Conservation (phyloP, 2,113 vertebrate species). For the cattle (Bos taurus) region DNA sequence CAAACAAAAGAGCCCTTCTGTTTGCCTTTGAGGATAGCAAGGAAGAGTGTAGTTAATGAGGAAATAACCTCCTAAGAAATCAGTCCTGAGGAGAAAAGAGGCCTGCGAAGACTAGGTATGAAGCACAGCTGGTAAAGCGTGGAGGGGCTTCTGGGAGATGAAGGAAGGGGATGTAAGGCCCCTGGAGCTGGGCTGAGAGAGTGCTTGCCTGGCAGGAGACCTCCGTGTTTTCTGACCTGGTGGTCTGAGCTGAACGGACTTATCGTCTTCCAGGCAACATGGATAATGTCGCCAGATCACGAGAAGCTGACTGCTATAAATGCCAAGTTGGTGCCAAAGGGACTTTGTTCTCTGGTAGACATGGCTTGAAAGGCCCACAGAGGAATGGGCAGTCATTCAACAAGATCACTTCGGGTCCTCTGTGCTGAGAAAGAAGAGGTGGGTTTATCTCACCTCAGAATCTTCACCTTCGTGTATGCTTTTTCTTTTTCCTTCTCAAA, state of each 20-base stretch:
- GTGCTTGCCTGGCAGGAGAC: not conserved
- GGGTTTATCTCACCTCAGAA: not conserved
- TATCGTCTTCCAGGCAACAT: not conserved
- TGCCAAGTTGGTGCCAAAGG: not conserved
- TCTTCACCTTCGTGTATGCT: not conserved
- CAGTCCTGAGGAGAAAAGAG: not conserved
- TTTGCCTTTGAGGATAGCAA: not conserved
- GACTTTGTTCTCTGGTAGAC: not conserved
- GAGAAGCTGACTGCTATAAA: not conserved
- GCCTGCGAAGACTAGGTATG: not conserved
- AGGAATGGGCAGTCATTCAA: not conserved
- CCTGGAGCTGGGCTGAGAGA: not conserved
- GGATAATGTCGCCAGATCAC: not conserved
- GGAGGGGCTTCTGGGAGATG: not conserved
- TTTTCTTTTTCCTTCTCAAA: not conserved
- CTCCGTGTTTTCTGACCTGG: no score
- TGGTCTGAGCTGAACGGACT: not conserved
- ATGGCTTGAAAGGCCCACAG: not conserved
- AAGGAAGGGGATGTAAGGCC: not conserved
- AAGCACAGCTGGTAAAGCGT: not conserved
- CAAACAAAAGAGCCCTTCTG: not conserved
- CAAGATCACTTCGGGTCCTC: rapidly evolving
- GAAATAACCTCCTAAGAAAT: not conserved
- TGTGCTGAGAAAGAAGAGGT: not conserved
- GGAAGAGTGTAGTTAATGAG: not conserved